Evolutionary conservation across 2,888 invertebrate genomes (phyloP), one percentile per base, ranked within the genome.

Genomic region (Hirtodrosophila confusa): DNA sequence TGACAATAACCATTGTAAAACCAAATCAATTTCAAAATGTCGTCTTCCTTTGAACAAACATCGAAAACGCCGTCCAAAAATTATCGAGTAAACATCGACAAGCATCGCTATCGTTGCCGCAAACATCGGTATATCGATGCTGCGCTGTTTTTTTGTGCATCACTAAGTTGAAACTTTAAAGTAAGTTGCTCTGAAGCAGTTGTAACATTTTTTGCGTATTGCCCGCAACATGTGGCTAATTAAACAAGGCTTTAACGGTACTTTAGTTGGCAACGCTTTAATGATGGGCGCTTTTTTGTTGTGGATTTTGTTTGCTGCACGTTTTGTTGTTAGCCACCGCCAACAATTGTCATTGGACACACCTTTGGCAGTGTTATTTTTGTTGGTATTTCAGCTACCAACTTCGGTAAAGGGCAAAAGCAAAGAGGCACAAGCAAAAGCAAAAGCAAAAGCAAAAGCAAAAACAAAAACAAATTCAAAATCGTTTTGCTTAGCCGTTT

Each of bases 371-470:
- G 62, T 51, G 65, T 74, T 78, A 50, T 68, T 73, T 80, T 53
- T 48, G 62, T 54, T 83, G 75, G 62, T 75, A 62, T 64, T 69
- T 69, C 69, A 66, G 79, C 75, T 75, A 69, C 79, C 75, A 79
- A 65, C 69, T 73, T 72, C 48, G 77, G 39, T 77, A 61, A 71
- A 73, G 73, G 73, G 73, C 73, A 73, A 73, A 56, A 66, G 74
- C 56, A 58, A 39, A 43, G 27, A 27, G 3, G 27, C 27, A 27
- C 1, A 27, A 27, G 0, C 4, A 27, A 10, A 23, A 5, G 40
- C 17, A 17, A 17, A 17, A 17, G 17, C 17, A 41, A 36, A 27
- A 39, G n/a, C n/a, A 27, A 27, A 27, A 27, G 5, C 3, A 10
- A n/a, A n/a, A n/a, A n/a, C n/a, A n/a, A n/a, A 23, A 5, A 50